Evolutionary conservation across 64 coral and sea anemone genomes (phyloP).

Genomic region (Pocillopora verrucosa): DNA sequence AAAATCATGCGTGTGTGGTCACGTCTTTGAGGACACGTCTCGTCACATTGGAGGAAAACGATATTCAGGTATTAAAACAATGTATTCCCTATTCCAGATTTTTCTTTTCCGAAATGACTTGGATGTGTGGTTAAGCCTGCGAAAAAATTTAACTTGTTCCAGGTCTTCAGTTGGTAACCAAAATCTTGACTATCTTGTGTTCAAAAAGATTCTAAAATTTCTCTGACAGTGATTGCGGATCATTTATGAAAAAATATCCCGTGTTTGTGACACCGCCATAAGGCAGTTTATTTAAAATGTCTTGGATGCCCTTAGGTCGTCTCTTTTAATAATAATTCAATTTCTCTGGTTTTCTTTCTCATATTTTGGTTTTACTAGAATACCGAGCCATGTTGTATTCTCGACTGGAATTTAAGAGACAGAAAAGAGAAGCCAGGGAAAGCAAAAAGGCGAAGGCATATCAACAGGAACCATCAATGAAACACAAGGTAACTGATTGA

Average conservation of each 20-base stretch:
- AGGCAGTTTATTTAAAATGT: no score
- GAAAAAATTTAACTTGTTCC: no score
- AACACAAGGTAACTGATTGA: constrained; percentile 5
- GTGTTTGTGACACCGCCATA: no score
- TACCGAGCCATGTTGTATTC: constrained; percentile 25
- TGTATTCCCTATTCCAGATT: not conserved
- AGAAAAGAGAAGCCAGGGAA: not conserved
- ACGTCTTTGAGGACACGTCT: constrained; percentile 8
- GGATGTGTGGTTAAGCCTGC: no score
- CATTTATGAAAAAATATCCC: no score
- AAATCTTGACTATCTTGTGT: no score
- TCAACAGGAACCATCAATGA: not conserved
- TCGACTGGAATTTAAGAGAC: constrained; percentile 17
- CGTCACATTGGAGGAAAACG: constrained; percentile 24
- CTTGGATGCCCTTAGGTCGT: no score
- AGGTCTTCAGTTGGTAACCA: no score
- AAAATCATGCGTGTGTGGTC: constrained; percentile 25
- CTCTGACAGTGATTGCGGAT: no score
- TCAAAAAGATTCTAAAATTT: no score
- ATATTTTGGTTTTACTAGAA: not conserved
- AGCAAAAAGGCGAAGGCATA: not conserved
- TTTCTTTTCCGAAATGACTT: no score
- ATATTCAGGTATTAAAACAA: constrained; percentile 27
- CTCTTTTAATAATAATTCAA: no score
- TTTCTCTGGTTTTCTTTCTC: not conserved